phyloP scores from a whole-genome alignment of 2,797 vertebrate species.

The Rhynchonycteris naso region DNA sequence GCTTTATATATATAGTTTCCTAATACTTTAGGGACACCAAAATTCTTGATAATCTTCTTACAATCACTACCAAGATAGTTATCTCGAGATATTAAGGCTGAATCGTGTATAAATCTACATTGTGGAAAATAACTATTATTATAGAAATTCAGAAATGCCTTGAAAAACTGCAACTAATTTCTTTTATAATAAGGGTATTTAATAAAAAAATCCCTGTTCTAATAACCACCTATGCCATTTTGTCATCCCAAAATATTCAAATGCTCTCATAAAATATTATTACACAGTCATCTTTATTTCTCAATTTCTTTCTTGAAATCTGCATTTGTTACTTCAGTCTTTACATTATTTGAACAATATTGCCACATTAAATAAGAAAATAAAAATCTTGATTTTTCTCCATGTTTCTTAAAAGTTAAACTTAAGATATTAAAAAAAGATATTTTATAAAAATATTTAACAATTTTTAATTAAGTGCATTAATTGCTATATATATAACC shows the following conservation, averaged over 20 bases:
- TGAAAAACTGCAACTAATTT: constrained; percentile 68
- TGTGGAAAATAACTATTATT: constrained; percentile 44
- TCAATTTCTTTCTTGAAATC: constrained; percentile 68
- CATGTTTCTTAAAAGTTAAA: constrained; percentile 68
- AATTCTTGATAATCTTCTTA: not conserved
- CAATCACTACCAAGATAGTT: not conserved
- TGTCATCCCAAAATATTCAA: constrained; percentile 64
- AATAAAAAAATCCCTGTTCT: constrained; percentile 43
- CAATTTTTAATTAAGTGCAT: constrained; percentile 28
- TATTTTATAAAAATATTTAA: constrained; percentile 52
- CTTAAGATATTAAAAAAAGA: not conserved
- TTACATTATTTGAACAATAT: constrained; percentile 74
- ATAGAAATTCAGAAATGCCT: constrained; percentile 48
- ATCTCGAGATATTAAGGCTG: not conserved
- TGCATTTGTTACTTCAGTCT: constrained; percentile 73
- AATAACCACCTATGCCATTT: constrained; percentile 67
- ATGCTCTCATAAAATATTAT: constrained; percentile 70
- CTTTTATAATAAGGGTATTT: constrained; percentile 59
- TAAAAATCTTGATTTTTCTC: constrained; percentile 75
- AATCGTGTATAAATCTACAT: constrained; percentile 1
- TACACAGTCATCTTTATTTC: constrained; percentile 74
- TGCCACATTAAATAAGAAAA: constrained; percentile 71
- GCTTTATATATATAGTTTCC: not conserved
- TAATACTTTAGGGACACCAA: not conserved
- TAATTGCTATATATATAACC: constrained; percentile 7